These are phyloP conservation scores for Synergus umbraculus DNA, from an alignment of 2,888 invertebrate species.

Conservation along the genomic window DNA sequence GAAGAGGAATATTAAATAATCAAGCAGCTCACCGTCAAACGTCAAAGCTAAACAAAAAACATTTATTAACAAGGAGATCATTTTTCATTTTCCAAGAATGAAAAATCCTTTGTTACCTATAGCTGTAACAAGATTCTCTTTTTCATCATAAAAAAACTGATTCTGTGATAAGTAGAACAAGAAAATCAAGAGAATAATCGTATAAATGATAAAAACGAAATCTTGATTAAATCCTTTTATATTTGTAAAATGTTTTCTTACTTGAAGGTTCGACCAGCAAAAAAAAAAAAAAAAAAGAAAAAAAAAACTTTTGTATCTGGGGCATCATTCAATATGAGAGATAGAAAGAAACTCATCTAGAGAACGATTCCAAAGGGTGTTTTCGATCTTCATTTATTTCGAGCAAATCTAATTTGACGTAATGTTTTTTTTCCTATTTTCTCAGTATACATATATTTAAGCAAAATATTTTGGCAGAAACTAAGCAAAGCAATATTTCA, in stretches of 20 bases:
- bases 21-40: neutral
- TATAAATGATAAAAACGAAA: neutral
- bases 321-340: neutral
- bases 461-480: too few relatives aligned
- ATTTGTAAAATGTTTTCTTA: neutral
- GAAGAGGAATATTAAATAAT: neutral
- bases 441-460: too few relatives aligned
- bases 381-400: neutral
- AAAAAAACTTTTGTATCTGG: too few relatives aligned
- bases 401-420: neutral
- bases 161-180: neutral
- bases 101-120: neutral
- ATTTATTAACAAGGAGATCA: neutral
- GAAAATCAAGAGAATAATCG: neutral
- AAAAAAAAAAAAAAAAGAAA: neutral
- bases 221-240: neutral
- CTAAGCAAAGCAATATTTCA: too few relatives aligned
- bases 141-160: neutral
- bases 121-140: neutral
- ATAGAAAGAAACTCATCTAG: neutral
- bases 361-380: neutral
- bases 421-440: neutral
- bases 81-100: neutral
- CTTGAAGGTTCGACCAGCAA: neutral
- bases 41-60: neutral